phyloP scores from a whole-genome alignment of 2,797 vertebrate genomes.

The Xiphophorus birchmanni region DNA sequence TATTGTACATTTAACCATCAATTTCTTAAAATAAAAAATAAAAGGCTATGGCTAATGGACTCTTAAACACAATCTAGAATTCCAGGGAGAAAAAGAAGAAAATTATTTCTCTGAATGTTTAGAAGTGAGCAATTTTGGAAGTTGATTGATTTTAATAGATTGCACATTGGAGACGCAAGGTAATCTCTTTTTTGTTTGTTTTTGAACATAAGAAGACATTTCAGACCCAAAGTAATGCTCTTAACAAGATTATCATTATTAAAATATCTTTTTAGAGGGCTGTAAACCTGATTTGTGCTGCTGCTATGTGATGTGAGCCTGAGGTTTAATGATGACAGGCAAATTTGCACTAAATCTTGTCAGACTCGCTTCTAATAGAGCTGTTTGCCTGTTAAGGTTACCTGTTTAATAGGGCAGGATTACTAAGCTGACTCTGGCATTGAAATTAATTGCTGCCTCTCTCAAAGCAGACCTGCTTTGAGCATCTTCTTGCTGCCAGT shows the following conservation, averaged over 20 bases:
- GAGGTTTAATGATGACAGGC: conserved; percentile 63
- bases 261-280: conserved; percentile 41
- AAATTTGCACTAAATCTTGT: conserved; percentile 64
- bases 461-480: conserved; percentile 43
- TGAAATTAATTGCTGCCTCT: conserved; percentile 32
- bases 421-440: conserved; percentile 45
- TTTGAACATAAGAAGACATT: conserved; percentile 47
- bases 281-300: conserved; percentile 47
- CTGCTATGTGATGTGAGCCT: conserved; percentile 39
- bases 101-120: conserved; percentile 3
- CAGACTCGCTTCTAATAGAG: conserved; percentile 28
- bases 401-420: conserved; percentile 42
- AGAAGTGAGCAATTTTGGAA: background rate
- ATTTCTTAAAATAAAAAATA: background rate
- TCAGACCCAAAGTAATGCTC: conserved; percentile 35
- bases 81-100: conserved; percentile 11
- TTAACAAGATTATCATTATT: conserved; percentile 60
- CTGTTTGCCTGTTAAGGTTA: conserved; percentile 39
- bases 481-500: conserved; percentile 29
- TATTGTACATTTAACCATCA: background rate
- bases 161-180: conserved; percentile 1
- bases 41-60: conserved; percentile 33
- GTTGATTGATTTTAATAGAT: conserved; percentile 16
- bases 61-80: conserved; percentile 1
- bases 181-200: conserved; percentile 27